Evolutionary conservation across 2,888 invertebrate species (phyloP).

Genomic region (Dioctria rufipes): DNA sequence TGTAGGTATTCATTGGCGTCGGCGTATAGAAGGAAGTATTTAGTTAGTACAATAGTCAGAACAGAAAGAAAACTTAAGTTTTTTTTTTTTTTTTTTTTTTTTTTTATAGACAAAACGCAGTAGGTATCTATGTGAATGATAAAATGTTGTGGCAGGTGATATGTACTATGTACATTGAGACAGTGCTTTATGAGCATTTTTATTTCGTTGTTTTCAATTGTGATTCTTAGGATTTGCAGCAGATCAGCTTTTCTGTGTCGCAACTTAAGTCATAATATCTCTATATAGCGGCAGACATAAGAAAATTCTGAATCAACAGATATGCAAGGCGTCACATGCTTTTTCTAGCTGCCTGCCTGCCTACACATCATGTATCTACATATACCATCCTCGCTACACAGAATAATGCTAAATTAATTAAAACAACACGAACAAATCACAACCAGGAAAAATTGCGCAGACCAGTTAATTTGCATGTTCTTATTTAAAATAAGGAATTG

Average conservation of each 20-base stretch:
- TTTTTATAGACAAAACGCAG: not conserved
- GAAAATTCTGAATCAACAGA: too few species aligned
- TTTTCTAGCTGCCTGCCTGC: not conserved
- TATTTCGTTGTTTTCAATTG: not conserved
- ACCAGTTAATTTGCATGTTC: slow-evolving; percentile 46
- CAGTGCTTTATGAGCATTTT: slow-evolving; percentile 30
- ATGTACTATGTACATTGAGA: too few species aligned
- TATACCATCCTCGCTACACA: not conserved
- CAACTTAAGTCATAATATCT: too few species aligned
- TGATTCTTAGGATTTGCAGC: not conserved
- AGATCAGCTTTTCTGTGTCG: too few species aligned
- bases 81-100: too few species aligned
- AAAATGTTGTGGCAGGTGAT: slow-evolving; percentile 38
- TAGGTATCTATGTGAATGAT: not conserved
- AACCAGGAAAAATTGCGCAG: slow-evolving; percentile 48
- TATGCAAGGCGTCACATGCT: not conserved
- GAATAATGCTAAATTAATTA: slow-evolving; percentile 37
- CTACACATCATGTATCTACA: not conserved
- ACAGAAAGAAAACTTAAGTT: not conserved
- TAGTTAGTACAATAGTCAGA: not conserved
- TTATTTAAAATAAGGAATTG: slow-evolving; percentile 36
- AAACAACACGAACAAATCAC: slow-evolving; percentile 21
- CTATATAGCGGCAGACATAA: too few species aligned
- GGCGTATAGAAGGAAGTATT: slow-evolving; percentile 8
- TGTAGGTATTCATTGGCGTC: not conserved